Evolutionary conservation across 2,113 vertebrate genomes (phyloP), one percentile per base, ranked within the genome.

Genomic region (Sylvia atricapilla): DNA sequence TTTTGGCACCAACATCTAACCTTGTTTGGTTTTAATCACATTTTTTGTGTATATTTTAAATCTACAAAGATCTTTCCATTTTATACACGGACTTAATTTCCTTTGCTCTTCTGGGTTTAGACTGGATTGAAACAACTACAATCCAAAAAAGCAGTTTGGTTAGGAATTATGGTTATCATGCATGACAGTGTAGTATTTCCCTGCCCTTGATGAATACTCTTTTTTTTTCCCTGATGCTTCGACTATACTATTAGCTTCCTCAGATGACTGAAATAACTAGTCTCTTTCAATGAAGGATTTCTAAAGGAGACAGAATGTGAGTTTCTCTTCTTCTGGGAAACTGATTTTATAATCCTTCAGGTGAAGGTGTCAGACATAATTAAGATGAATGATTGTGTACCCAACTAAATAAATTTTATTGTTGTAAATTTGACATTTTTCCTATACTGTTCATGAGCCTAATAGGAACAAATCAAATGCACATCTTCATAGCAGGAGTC

Each of bases 381-480:
- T 97, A 97, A 97, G 92, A 96, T 95, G 53, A 96, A 97, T 94
- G 67, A 89, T 27, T 95, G 43, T 95, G 69, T 94, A 90, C 53
- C 23, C 52, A 96, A 77, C 79, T 74, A 97, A 97, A 96, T 93
- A 37, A 97, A 96, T 95, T 95, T 95, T 94, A 87, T 78, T 77
- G 88, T 95, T 82, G 64, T 66, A 96, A 95, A 93, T 96, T 89
- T 98, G 95, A 97, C 83, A 88, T 85, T 95, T 97, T 97, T 88
- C 64, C 94, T 97, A 93, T 88, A 85, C 27, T 90, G 37, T 87
- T 81, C 72, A 58, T 67, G 47, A 94, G 56, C 62, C 66, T 93
- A 96, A 97, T 87, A 97, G 86, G 60, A 95, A 47, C 21, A 96
- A 95, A 96, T 94, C 87, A 96, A 92, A 92, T 80, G 68, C 66